These are phyloP conservation scores for Tolmerus cingulatus DNA, from an alignment of 2,888 invertebrate species.

Conservation along the genomic window DNA sequence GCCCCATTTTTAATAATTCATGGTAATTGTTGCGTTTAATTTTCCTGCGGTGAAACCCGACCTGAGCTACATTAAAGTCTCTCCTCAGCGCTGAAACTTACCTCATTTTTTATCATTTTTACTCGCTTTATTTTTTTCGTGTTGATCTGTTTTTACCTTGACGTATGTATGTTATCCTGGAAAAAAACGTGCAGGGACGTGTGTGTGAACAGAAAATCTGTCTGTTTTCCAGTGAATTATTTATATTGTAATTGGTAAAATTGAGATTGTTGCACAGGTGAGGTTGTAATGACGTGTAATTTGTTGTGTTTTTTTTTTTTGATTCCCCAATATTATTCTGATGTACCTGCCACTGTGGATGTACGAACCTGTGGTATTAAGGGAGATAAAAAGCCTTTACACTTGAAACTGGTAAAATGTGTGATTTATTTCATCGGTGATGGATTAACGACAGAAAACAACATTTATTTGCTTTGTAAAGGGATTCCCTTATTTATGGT, in stretches of 20 bases:
- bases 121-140: neutral
- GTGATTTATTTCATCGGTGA: neutral
- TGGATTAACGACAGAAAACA: neutral
- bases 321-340: neutral
- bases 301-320: neutral
- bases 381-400: neutral
- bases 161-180: neutral
- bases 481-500: neutral
- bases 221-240: conserved; percentile 2
- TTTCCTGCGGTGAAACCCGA: neutral
- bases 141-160: neutral
- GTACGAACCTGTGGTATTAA: neutral
- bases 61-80: neutral
- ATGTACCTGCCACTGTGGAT: neutral
- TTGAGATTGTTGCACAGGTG: neutral
- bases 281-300: neutral
- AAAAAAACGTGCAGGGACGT: neutral
- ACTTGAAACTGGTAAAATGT: neutral
- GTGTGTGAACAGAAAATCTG: neutral
- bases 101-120: neutral
- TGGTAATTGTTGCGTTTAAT: neutral
- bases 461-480: neutral
- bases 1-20: neutral
- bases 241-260: conserved; percentile 3
- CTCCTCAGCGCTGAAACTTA: neutral